A percentile compares a stretch with the other conserved stretches of the same genome.
These are phyloP conservation scores for Miichthys miiuy DNA, from an alignment of 2,797 vertebrate species.

Conservation along the genomic window DNA sequence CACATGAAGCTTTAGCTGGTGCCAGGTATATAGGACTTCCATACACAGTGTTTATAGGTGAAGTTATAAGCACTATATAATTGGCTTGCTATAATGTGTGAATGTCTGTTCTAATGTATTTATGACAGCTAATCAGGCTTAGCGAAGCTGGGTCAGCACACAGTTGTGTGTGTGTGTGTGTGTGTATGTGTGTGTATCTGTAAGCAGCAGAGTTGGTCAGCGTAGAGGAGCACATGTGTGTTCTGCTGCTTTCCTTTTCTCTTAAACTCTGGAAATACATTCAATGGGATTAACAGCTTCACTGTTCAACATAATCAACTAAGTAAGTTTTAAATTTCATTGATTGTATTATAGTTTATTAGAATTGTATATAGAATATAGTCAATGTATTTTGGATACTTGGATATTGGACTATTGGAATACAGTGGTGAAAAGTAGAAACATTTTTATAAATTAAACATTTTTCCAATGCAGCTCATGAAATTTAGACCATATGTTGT, in stretches of 20 bases:
- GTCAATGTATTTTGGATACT: background rate
- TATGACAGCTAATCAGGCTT: slow-evolving; percentile 87
- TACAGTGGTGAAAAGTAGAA: too few relatives aligned
- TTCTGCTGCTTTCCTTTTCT: slow-evolving; percentile 18
- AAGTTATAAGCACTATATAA: slow-evolving; percentile 75
- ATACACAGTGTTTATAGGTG: slow-evolving; percentile 36
- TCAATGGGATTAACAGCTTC: slow-evolving; percentile 62
- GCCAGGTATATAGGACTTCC: slow-evolving; percentile 41
- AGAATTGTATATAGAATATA: background rate
- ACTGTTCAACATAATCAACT: slow-evolving; percentile 22
- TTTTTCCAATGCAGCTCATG: too few relatives aligned
- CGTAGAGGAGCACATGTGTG: slow-evolving; percentile 28
- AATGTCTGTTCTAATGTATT: slow-evolving; percentile 78
- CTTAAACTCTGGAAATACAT: slow-evolving; percentile 22
- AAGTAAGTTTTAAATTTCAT: slow-evolving; percentile 58
- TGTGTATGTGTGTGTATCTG: slow-evolving; percentile 41
- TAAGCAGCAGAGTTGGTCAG: slow-evolving; percentile 28
- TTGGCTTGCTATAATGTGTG: slow-evolving; percentile 73
- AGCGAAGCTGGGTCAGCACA: slow-evolving; percentile 79
- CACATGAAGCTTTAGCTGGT: background rate
- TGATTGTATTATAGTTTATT: background rate
- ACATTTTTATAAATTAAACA: too few relatives aligned
- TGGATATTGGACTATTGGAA: too few relatives aligned
- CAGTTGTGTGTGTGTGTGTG: slow-evolving; percentile 37
- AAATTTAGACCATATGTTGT: too few relatives aligned